These are phyloP conservation scores for Muschampia plurimacula DNA, from an alignment of 2,888 invertebrate species.

Conservation along the genomic window DNA sequence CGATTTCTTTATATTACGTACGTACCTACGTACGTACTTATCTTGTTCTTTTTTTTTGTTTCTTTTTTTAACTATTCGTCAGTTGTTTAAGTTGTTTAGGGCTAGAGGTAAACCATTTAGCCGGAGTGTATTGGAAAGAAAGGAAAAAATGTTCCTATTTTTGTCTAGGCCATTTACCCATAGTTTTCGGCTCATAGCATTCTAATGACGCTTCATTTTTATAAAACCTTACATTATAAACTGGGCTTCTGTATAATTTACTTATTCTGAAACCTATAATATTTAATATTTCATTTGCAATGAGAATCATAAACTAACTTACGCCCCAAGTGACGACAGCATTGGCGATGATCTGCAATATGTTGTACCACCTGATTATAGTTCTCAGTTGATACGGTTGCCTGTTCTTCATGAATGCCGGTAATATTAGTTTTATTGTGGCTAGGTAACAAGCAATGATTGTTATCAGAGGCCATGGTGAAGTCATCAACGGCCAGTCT, in stretches of 20 bases:
- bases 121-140: too few relatives aligned
- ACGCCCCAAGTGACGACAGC: slow-evolving; percentile 89
- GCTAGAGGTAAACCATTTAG: too few relatives aligned
- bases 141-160: too few relatives aligned
- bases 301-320: slow-evolving; percentile 55
- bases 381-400: slow-evolving; percentile 88
- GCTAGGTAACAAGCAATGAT: slow-evolving; percentile 84
- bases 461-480: slow-evolving; percentile 82
- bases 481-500: slow-evolving; percentile 87
- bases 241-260: neutral
- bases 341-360: slow-evolving; percentile 91
- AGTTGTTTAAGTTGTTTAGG: too few relatives aligned
- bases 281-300: neutral
- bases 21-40: too few relatives aligned
- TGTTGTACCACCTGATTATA: slow-evolving; percentile 91
- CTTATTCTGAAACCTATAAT: neutral
- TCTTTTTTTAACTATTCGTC: too few relatives aligned
- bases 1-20: neutral
- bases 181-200: too few relatives aligned
- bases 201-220: neutral
- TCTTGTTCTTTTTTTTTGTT: too few relatives aligned
- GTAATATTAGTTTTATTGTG: slow-evolving; percentile 84
- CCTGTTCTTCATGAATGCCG: slow-evolving; percentile 89
- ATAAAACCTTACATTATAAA: neutral
- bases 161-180: too few relatives aligned